Base-by-base conservation (phyloP, 2,888 invertebrate species). In the Mystacides longicornis region DNA sequence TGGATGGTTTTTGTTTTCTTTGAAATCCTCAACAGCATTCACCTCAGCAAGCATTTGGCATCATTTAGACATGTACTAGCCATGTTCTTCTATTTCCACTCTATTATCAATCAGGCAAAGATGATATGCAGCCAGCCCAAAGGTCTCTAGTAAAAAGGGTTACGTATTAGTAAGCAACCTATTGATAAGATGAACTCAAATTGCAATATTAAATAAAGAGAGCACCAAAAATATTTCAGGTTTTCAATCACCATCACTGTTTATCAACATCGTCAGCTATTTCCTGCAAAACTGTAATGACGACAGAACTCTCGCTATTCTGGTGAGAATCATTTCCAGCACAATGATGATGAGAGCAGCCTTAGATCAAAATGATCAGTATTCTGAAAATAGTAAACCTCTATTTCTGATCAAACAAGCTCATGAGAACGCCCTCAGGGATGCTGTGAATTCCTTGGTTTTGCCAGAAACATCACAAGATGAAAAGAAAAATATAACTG, bases 321-420 rank as follows among this genome's bases (percentile, higher is more conserved):
- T 86, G 16, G 77, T 85, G 1, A 75, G 81, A 11, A 78, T 86
- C 18, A 73, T 85, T 51, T 77, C 79, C 0, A 81, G 81, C n/a
- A 83, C 84, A 2, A 69, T 74, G n/a, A 66, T 67, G 0, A 73
- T 76, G 73, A 74, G 77, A 59, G 68, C 69, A 0, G 74, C 77
- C 0, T 67, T 63, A 9, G 77, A 77, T 14, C 64, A 67, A 0
- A 64, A 67, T 0, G 75, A 77, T 49, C 61, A 73, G 1, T 67
- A 63, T 31, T 66, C 69, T 63, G 73, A 76, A 52, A 70, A 71
- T 0, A 76, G 77, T 3, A 65, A 72, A 58, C 74, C 72, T 55
- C 72, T 75, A 62, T 67, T 67, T 52, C 68, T 70, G 27, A 66
- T 77, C 0, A 71, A 69, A 19, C 60, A 61, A 48, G 77, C 74